These are phyloP conservation scores for Actenoides lindsayi DNA, from an alignment of 2,113 vertebrate genomes.

Conservation along the genomic window DNA sequence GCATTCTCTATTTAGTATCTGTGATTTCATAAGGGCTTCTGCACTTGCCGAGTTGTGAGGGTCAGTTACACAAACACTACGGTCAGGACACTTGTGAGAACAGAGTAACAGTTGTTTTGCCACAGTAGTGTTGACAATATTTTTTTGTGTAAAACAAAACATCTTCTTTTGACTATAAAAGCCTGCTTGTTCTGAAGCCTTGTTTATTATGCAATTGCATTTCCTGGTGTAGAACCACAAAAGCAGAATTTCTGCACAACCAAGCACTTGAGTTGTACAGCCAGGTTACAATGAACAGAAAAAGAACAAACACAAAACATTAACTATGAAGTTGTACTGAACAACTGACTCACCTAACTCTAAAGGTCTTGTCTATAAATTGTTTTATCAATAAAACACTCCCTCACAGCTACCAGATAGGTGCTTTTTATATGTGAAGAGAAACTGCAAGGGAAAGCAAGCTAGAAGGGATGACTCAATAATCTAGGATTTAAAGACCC, in stretches of 20 bases:
- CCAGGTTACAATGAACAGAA: neutral
- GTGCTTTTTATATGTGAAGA: neutral
- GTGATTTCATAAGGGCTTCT: constrained; percentile 3
- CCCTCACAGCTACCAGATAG: neutral
- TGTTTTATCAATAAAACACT: neutral
- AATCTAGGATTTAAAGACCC: neutral
- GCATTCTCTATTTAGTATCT: neutral
- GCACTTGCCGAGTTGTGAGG: fast-evolving
- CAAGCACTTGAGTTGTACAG: neutral
- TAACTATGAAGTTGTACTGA: neutral
- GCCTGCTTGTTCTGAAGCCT: constrained; percentile 18
- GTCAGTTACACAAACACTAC: neutral
- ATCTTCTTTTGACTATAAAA: neutral
- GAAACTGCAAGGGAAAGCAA: neutral
- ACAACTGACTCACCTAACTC: neutral
- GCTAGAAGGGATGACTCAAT: neutral
- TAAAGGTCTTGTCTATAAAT: neutral
- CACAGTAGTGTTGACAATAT: neutral
- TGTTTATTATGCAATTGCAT: neutral
- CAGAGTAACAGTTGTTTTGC: constrained; percentile 12
- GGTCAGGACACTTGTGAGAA: constrained; percentile 24
- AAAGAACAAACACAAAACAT: neutral
- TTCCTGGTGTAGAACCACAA: neutral
- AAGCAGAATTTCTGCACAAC: neutral
- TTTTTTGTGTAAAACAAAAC: constrained; percentile 22